Base-by-base conservation (phyloP, 1,140 invertebrate species). In the Lordiphosa stackelbergi region DNA sequence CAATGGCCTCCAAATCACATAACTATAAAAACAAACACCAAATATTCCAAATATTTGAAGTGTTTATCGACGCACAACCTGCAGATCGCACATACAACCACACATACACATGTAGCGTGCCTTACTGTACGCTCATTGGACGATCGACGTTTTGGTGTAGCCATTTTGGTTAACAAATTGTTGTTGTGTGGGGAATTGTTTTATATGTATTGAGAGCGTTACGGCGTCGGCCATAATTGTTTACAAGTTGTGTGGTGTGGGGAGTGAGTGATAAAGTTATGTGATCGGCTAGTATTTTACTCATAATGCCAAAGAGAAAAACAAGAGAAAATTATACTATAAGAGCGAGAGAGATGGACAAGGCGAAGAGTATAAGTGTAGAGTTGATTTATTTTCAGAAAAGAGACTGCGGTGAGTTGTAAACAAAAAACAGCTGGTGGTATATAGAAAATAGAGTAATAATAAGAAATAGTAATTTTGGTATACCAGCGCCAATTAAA, bases 191-290 rank as follows among this genome's bases (percentile, higher is more conserved):
- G 64, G 64, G 54, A 68, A 68, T 59, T 68, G 40, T 46, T 68
- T 68, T 60, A 62, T 63, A 22, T 52, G 63, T 58, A 63, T 64
- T 54, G 71, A 55, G 73, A 75, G 75, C 71, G 43, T 41, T 54
- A 57, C 74, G 63, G 68, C 72, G 75, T 83, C 77, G 69, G 77
- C 77, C 77, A 81, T 81, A 83, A 84, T 81, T 81, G 77, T 81
- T 84, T 77, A 84, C 64, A 74, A 69, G 51, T 49, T 79, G 71
- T 58, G 75, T 71, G 74, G 31, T 51, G 8, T 16, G n/a, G 40
- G n/a, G 35, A 49, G 34, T 45, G 51, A 40, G 34, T 34, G 45
- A 9, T 28, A 31, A 31, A 31, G 28, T 31, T 48, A 28, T 64
- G 49, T 64, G 54, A 38, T 28, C 5, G 3, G 7, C 11, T 8